These are phyloP conservation scores for Leptothorax acervorum DNA, from an alignment of 2,888 invertebrate genomes.

Conservation along the genomic window DNA sequence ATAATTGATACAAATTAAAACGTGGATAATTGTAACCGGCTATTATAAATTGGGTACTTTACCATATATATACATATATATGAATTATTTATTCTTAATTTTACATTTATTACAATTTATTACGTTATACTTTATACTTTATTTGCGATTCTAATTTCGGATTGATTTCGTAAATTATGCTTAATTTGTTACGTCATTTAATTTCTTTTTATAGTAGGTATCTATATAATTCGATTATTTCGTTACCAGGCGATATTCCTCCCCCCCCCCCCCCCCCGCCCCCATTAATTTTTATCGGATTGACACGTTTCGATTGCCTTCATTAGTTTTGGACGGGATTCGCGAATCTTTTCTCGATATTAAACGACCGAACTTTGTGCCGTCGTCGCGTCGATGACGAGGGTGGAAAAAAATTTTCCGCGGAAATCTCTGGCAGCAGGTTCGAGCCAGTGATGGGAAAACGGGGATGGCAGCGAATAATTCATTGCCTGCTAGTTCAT, in stretches of 20 bases:
- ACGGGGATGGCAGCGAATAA: constrained; percentile 32
- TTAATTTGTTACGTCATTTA: neutral
- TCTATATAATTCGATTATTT: constrained; percentile 6
- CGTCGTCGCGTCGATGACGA: neutral
- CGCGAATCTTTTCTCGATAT: constrained; percentile 10
- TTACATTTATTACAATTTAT: constrained; percentile 10
- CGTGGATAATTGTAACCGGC: neutral
- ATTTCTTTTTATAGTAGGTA: neutral
- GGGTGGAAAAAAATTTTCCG: constrained; percentile 26
- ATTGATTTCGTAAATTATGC: neutral
- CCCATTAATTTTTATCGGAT: constrained; percentile 7
- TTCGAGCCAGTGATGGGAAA: constrained; percentile 8
- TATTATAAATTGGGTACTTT: constrained; percentile 1
- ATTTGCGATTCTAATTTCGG: constrained; percentile 4
- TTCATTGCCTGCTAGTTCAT: constrained; percentile 26
- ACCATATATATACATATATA: neutral
- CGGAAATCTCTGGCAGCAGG: constrained; percentile 7
- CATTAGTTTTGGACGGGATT: neutral
- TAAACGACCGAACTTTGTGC: constrained; percentile 36
- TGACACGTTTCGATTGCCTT: constrained; percentile 21
- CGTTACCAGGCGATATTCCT: neutral
- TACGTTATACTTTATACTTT: constrained; percentile 13
- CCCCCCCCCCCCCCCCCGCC: too few species aligned
- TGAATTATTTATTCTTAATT: constrained; percentile 7
- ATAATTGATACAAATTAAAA: constrained; percentile 26